Evolutionary conservation across 2,797 vertebrate genomes (phyloP), one percentile per base, ranked within the genome.

Genomic region (Falco rusticolus): DNA sequence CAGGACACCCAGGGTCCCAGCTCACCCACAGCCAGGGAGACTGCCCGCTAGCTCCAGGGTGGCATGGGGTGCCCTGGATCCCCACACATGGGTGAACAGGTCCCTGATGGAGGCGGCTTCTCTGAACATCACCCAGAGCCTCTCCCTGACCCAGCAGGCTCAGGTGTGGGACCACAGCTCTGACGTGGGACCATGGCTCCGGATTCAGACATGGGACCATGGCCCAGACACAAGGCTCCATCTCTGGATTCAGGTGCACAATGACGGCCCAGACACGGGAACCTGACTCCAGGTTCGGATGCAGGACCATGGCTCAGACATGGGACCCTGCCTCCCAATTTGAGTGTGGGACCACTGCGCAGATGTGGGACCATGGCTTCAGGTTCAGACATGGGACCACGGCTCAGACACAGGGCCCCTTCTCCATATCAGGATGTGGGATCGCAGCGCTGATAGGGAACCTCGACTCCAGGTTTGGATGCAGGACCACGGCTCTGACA

Each of bases 41-140:
- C 13, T 13, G 1, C 22, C 41, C 10, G 0, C 9, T 24, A 19
- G 48, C 48, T 13, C 43, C 1, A 1, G 8, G 14, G 60, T 1
- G 5, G 48, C 3, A 4, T 5, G 50, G 54, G 39, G 13, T 15
- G 77, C 20, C 34, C 41, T 0, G 31, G 63, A 11, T 26, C 43
- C 90, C 33, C 16, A 16, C 21, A 25, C 37, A 0, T 0, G 21
- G 16, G 25, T 10, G 48, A 60, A 16, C 0, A 2, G 29, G 34
- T 8, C 43, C 26, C 4, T 2, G 10, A 1, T 3, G 22, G 48
- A n/a, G 20, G 48, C 22, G 66, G 53, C 83, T 60, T 33, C 75
- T 74, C 50, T 1, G 3, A 41, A 41, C 51, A 33, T 13, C 8
- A 2, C 71, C 59, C 80, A 5, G 64, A 71, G 72, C 50, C 31